Conservation (phyloP, 2,888 invertebrate species). For the Standfussiana lucernea region DNA sequence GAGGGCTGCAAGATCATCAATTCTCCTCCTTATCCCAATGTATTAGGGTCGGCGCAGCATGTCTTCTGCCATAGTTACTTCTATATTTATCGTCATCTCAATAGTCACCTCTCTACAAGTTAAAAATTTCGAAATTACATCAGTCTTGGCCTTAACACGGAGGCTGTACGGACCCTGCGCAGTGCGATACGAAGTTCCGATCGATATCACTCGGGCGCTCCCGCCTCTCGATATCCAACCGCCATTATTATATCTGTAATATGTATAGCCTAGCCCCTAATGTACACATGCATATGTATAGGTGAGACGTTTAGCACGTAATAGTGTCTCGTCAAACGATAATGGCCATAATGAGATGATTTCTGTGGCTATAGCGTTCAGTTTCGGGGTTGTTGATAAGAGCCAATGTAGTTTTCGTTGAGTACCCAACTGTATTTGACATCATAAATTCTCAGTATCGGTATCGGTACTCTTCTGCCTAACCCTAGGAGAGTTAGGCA, state of each 20-base stretch:
- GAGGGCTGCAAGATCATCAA: background rate
- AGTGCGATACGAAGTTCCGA: conserved; percentile 69
- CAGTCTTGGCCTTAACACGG: conserved; percentile 78
- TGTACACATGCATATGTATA: conserved; percentile 8
- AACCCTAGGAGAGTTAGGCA: background rate
- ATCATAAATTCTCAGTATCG: no score
- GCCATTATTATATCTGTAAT: conserved; percentile 21
- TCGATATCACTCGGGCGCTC: conserved; percentile 72
- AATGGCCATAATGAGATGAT: conserved; percentile 24
- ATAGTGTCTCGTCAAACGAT: conserved; percentile 28
- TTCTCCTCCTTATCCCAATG: background rate
- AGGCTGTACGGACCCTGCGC: conserved; percentile 84
- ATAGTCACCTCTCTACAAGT: background rate
- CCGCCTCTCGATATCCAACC: conserved; percentile 55
- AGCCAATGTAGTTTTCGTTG: background rate
- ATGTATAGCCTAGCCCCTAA: background rate
- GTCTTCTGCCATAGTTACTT: background rate
- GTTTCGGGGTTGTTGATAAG: background rate
- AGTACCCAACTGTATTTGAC: background rate
- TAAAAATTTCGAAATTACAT: background rate
- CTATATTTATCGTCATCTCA: no score
- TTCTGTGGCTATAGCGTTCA: background rate
- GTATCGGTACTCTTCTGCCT: no score
- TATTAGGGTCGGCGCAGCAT: background rate
- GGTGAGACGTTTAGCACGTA: conserved; percentile 31